Evolutionary conservation across 2,797 vertebrate genomes (phyloP), one percentile per base, ranked within the genome.

Genomic region (Aulostomus chinensis): DNA sequence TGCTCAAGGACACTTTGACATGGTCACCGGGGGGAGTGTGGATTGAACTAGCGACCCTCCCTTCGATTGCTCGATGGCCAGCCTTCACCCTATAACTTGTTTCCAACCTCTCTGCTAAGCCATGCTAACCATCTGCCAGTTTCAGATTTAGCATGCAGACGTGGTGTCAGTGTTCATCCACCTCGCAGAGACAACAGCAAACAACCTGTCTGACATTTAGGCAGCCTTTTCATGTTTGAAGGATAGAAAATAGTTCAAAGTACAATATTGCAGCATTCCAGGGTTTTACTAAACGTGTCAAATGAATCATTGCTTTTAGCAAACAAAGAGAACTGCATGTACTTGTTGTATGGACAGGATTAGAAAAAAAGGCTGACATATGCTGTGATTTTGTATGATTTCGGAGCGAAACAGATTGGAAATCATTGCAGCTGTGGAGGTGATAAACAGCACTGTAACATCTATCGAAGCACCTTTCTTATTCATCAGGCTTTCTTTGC

Each of bases 401-500:
- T 14, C 51, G 42, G 50, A 5, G 40, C 11, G 17, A 52, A 62
- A 43, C 53, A 64, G 37, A 70, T 41, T 34, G 42, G 22, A 18
- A 47, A 3, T 51, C n/a, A 63, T 60, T 58, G 46, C 45, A 54
- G 41, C 46, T 39, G 41, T 35, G 21, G 28, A 46, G 48, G 32
- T 64, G 52, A 54, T 63, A 55, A 22, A 46, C 16, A 24, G 2
- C 38, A 29, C 48, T 51, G 53, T 38, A n/a, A 39, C 41, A 37
- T 56, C 11, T 15, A 9, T 5, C 1, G 20, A 34, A 12, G 14
- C 42, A 51, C 40, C 35, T 62, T 32, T 41, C 31, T 14, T 51
- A 51, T 62, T 29, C 39, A 32, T 60, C 39, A 33, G 5, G 16
- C 29, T 45, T 41, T 47, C 14, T 47, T 48, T 24, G n/a, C 24